A percentile compares a stretch with the other conserved stretches of the same genome.
Conservation (phyloP, 2,888 invertebrate genomes). For the Temnothorax ravouxi region DNA sequence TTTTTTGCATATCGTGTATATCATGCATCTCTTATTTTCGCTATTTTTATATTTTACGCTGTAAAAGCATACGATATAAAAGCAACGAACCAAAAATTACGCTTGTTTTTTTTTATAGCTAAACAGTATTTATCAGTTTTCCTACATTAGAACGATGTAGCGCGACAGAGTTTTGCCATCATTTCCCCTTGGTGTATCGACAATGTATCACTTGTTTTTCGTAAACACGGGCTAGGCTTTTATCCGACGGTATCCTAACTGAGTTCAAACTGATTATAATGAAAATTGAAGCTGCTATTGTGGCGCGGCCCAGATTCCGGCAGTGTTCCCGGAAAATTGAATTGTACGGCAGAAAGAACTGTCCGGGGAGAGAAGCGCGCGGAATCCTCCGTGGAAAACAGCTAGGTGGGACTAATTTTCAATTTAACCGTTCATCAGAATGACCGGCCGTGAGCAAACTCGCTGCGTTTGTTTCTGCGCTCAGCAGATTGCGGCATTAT, state of each 20-base stretch:
- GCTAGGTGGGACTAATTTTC: constrained; percentile 63
- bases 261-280: constrained; percentile 57
- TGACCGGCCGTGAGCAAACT: constrained; percentile 32
- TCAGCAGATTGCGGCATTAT: constrained; percentile 56
- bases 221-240: constrained; percentile 20
- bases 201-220: constrained; percentile 45
- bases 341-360: constrained; percentile 60
- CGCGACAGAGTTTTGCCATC: not conserved
- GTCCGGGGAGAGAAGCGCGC: constrained; percentile 11
- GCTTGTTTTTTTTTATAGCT: not conserved
- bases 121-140: constrained; percentile 26
- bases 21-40: not conserved
- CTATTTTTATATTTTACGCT: not conserved
- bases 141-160: constrained; percentile 13
- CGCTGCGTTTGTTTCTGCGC: constrained; percentile 46
- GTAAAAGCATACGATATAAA: not conserved
- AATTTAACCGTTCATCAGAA: constrained; percentile 48
- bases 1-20: not conserved
- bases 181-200: constrained; percentile 13
- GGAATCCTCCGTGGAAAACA: constrained; percentile 61
- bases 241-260: constrained; percentile 45
- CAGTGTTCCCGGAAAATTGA: constrained; percentile 66
- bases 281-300: constrained; percentile 61
- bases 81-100: not conserved
- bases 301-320: constrained; percentile 55